phyloP scores from a whole-genome alignment of 1,140 invertebrate species.

The Cecropterus lyciades region DNA sequence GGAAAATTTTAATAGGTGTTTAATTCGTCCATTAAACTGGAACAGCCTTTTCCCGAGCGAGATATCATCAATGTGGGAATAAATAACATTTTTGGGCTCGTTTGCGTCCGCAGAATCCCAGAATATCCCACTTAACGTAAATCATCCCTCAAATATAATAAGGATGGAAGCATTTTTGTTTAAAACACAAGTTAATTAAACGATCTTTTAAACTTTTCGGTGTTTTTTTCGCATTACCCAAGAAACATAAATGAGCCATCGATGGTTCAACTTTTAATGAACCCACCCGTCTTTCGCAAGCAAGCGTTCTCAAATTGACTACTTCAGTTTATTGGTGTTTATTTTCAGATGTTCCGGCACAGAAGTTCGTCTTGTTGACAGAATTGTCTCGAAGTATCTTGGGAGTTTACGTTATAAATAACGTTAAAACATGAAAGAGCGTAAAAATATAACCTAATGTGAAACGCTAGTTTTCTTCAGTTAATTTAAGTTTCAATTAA shows the following conservation, averaged over 20 bases:
- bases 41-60: conserved; percentile 4
- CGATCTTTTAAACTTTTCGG: conserved; percentile 31
- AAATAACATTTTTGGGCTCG: neutral
- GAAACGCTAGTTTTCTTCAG: no score
- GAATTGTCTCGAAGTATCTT: conserved; percentile 3
- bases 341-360: conserved; percentile 16
- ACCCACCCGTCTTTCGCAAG: conserved; percentile 36
- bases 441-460: no score
- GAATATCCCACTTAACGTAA: conserved; percentile 17
- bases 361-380: conserved; percentile 5
- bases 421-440: no score
- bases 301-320: conserved; percentile 22
- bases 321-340: conserved; percentile 12
- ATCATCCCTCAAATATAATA: conserved; percentile 48
- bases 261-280: conserved; percentile 56
- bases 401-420: no score
- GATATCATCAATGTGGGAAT: conserved; percentile 14
- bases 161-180: conserved; percentile 51
- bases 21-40: conserved; percentile 1
- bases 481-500: no score
- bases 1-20: conserved; percentile 7
- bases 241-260: conserved; percentile 34
- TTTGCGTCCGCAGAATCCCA: conserved; percentile 13
- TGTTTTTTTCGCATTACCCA: conserved; percentile 47
- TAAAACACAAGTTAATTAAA: conserved; percentile 53